A percentile compares a stretch with the other conserved stretches of the same genome.
These are phyloP conservation scores for Microtus montanus DNA, from an alignment of 2,113 vertebrate species.

Conservation along the genomic window DNA sequence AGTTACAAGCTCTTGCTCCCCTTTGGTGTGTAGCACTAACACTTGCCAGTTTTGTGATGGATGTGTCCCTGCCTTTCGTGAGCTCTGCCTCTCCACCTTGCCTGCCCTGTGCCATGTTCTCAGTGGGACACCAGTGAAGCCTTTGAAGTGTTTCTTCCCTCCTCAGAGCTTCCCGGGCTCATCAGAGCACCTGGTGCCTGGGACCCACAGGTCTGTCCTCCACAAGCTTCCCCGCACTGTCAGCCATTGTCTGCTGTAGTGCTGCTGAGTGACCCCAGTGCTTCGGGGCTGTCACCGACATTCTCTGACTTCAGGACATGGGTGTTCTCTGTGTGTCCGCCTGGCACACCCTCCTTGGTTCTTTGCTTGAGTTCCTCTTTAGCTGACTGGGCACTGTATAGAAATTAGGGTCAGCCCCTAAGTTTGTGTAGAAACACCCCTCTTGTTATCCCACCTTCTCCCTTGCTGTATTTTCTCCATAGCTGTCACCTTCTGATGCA, in stretches of 20 bases:
- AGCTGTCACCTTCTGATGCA: no score
- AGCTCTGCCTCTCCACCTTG: no score
- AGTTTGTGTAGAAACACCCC: no score
- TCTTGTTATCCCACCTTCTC: fast-evolving
- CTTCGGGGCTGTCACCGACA: fast-evolving
- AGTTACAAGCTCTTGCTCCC: not conserved
- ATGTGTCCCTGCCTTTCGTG: fast-evolving
- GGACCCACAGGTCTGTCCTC: no score
- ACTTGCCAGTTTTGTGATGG: no score
- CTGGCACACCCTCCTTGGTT: not conserved
- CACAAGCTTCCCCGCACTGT: not conserved
- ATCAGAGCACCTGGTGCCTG: no score
- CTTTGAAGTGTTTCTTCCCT: fast-evolving
- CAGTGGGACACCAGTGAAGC: not conserved
- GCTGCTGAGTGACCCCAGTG: no score
- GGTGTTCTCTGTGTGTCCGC: not conserved
- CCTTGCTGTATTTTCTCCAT: not conserved
- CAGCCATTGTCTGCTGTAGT: fast-evolving
- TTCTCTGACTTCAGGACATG: not conserved
- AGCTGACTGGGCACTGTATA: not conserved
- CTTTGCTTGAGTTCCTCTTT: not conserved
- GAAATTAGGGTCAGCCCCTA: not conserved
- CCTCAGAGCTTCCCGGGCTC: not conserved
- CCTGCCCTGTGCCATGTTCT: not conserved
- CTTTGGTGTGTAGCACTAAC: fast-evolving